Evolutionary conservation across 2,888 invertebrate species (phyloP), one percentile per base, ranked within the genome.

Genomic region (Ophion slaviceki): DNA sequence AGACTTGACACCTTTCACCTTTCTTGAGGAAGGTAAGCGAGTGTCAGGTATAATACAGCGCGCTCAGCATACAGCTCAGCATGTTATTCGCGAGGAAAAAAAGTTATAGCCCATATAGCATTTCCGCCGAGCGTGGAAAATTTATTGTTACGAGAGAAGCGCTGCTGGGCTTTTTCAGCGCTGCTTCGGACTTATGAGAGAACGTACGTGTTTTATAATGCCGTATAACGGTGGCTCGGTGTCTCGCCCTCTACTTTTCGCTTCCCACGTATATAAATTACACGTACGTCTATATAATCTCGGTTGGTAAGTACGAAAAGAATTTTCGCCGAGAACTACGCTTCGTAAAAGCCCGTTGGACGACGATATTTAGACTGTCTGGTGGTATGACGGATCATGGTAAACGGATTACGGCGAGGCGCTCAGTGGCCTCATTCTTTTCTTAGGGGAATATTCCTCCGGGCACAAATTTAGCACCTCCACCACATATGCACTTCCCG

Each of bases 291-390:
- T 59, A 28, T 59, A 80, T 80, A 82, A 78, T 57, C 76, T 62
- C 80, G 74, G 53, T 68, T 79, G 57, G 64, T 81, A 76, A 76
- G 82, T 76, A 80, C 72, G 85, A 74, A 81, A 68, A 79, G 84
- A 77, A 80, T 86, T 86, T 86, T 86, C 85, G 82, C 62, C 72
- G 76, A 61, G 82, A 77, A 14, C 80, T 86, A 78, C 75, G 82
- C 88, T 85, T 79, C 87, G 86, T 84, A 90, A 90, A 89, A 89
- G 88, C 68, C 90, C 86, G 89, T 86, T 82, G 84, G 85, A 87
- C 71, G 81, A 85, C 82, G 89, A 88, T 89, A 89, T 90, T 90
- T 90, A 90, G 89, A 83, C 86, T 89, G 91, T 90, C 89, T 87
- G 80, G 85, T 85, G 59, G 80, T 79, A 82, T 90, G 89, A 90